Evolutionary conservation across 64 coral and sea anemone species (phyloP).

Genomic region (Actinia equina): DNA sequence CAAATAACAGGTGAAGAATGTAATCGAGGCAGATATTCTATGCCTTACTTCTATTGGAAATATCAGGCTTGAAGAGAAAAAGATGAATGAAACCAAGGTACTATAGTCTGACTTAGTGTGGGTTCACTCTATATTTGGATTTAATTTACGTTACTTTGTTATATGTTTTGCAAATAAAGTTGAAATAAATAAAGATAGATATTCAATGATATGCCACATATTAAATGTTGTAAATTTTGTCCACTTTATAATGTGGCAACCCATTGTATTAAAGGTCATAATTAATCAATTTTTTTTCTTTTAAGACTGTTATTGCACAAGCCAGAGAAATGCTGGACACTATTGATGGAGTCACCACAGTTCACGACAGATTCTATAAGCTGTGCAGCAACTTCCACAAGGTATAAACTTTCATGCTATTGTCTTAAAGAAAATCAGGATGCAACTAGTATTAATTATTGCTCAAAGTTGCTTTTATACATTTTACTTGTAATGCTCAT

Average conservation of each 20-base stretch:
- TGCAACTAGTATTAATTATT: no score
- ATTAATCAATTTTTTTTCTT: neutral
- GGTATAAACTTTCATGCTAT: slow-evolving; percentile 26
- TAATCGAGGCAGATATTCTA: slow-evolving; percentile 77
- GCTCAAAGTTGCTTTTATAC: no score
- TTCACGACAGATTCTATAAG: slow-evolving; percentile 94
- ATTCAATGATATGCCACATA: no score
- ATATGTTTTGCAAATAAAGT: no score
- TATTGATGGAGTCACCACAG: slow-evolving; percentile 88
- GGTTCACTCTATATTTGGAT: no score
- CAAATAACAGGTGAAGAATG: slow-evolving; percentile 59
- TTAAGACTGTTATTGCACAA: slow-evolving; percentile 69
- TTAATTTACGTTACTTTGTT: no score
- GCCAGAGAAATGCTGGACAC: slow-evolving; percentile 88
- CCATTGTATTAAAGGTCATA: neutral
- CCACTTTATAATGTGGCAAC: no score
- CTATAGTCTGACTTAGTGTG: no score
- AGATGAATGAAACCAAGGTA: slow-evolving; percentile 92
- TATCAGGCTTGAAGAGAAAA: slow-evolving; percentile 75
- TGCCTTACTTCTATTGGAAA: slow-evolving; percentile 98
- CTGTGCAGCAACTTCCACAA: slow-evolving; percentile 92
- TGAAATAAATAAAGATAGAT: no score
- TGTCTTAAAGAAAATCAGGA: no score
- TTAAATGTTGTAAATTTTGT: no score
- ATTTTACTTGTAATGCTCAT: no score